Evolutionary conservation across 2,797 vertebrate genomes (phyloP), one percentile per base, ranked within the genome.

Genomic region (Pagetopsis macropterus): DNA sequence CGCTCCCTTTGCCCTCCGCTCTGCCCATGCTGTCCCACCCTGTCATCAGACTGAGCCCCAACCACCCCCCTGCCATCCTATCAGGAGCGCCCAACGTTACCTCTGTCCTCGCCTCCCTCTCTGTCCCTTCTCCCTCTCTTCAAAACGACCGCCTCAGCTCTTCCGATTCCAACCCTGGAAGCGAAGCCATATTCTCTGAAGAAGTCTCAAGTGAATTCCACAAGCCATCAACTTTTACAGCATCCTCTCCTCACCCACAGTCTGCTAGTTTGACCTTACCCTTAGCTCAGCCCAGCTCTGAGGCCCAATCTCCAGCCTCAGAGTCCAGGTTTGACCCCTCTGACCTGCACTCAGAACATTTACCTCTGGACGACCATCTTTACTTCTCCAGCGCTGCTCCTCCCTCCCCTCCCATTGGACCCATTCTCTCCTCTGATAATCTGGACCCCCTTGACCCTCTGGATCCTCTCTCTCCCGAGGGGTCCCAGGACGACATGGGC

Each of bases 161-260:
- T 70, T 89, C 91, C 4, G 82, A 92, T 66, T 84, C 85, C 48
- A 84, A 86, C 75, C 76, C 78, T 70, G 90, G 92, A 92, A 92
- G 78, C 70, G 75, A 91, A 93, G 92, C 94, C 84, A 92, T 92
- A 88, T 84, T 87, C 79, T 70, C 84, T 11, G 91, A 92, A 80
- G 91, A 92, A 72, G 84, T 79, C 83, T 90, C 87, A 75, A 84
- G 65, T 49, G 89, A 92, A 82, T 84, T 84, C 81, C 76, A 70
- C 69, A 92, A 94, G 89, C 89, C 89, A 76, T 92, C 79, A 44
- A 61, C 75, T 50, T 70, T 86, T n/a, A 55, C 77, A 50, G 86
- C 77, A 7, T 75, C 88, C 40, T 75, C 81, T 62, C 82, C 89
- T 7, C 78, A 50, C 45, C 63, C 74, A 0, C 78, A 72, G 70